A percentile compares a stretch with the other conserved stretches of the same genome.
These are phyloP conservation scores for Delia radicum DNA, from an alignment of 1,140 invertebrate genomes.

Conservation along the genomic window DNA sequence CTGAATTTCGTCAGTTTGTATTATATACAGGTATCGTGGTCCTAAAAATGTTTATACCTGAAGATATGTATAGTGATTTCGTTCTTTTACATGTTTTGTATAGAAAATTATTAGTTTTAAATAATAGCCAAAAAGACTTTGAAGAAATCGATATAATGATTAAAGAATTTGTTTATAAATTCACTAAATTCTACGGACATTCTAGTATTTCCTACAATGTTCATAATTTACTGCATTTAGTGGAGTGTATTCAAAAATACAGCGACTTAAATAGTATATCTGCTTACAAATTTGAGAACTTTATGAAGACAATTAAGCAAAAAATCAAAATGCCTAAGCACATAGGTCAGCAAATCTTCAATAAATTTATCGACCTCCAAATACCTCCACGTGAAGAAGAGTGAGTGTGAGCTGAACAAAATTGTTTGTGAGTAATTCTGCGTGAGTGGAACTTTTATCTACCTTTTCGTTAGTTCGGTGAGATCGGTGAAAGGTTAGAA, in stretches of 20 bases:
- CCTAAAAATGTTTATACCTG: constrained; percentile 42
- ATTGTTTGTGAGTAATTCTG: too few species aligned
- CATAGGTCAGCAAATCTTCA: too few species aligned
- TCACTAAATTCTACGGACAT: constrained; percentile 31
- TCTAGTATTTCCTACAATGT: constrained; percentile 35
- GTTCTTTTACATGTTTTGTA: constrained; percentile 41
- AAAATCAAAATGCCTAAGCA: too few species aligned
- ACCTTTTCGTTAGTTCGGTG: too few species aligned
- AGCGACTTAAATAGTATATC: constrained; percentile 23
- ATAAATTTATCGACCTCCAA: too few species aligned
- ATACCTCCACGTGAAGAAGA: too few species aligned
- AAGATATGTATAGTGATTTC: constrained; percentile 55
- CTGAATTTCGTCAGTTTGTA: constrained; percentile 58
- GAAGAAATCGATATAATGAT: constrained; percentile 23
- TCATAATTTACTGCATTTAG: constrained; percentile 36
- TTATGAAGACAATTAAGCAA: too few species aligned
- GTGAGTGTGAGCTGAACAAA: too few species aligned
- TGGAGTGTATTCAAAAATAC: constrained; percentile 27
- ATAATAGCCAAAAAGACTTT: not conserved
- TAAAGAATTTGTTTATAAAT: constrained; percentile 31
- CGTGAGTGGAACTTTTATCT: too few species aligned
- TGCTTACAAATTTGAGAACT: too few species aligned
- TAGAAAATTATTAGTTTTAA: not conserved
- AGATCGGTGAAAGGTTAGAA: too few species aligned
- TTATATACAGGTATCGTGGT: constrained; percentile 56